Evolutionary conservation across 1,140 invertebrate species (phyloP).

Genomic region (Globodera ellingtonae): DNA sequence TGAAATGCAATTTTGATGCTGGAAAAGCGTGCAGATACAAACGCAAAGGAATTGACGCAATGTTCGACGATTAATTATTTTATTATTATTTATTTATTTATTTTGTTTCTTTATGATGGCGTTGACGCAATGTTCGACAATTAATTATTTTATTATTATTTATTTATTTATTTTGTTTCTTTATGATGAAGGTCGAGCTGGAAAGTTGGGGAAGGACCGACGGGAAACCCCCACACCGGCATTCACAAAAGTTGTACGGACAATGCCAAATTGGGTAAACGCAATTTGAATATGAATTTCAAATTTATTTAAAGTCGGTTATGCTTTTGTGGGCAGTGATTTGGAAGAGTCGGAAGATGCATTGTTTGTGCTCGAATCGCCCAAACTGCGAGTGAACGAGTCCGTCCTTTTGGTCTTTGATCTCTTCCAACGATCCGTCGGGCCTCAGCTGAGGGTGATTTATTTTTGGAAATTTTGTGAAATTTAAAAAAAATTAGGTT

Average conservation of each 20-base stretch:
- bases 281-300: not conserved
- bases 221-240: slow-evolving; percentile 53
- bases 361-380: slow-evolving; percentile 54
- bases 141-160: not conserved
- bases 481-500: slow-evolving; percentile 22
- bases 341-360: slow-evolving; percentile 39
- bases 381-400: slow-evolving; percentile 31
- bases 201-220: slow-evolving; percentile 32
- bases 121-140: not conserved
- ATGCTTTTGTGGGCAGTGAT: slow-evolving; percentile 51
- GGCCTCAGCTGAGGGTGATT: slow-evolving; percentile 49
- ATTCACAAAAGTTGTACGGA: slow-evolving; percentile 37
- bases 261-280: slow-evolving; percentile 46
- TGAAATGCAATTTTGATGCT: slow-evolving; percentile 2
- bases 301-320: slow-evolving; percentile 40
- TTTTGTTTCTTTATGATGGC: no score
- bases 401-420: slow-evolving; percentile 45
- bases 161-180: slow-evolving; percentile 2
- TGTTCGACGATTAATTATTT: not conserved
- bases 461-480: not conserved
- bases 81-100: slow-evolving; percentile 4
- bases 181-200: slow-evolving; percentile 32
- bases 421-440: slow-evolving; percentile 52
- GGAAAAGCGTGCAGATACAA: not conserved
- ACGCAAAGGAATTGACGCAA: not conserved